phyloP scores from a whole-genome alignment of 1,140 invertebrate genomes.

The Bombus affinis region DNA sequence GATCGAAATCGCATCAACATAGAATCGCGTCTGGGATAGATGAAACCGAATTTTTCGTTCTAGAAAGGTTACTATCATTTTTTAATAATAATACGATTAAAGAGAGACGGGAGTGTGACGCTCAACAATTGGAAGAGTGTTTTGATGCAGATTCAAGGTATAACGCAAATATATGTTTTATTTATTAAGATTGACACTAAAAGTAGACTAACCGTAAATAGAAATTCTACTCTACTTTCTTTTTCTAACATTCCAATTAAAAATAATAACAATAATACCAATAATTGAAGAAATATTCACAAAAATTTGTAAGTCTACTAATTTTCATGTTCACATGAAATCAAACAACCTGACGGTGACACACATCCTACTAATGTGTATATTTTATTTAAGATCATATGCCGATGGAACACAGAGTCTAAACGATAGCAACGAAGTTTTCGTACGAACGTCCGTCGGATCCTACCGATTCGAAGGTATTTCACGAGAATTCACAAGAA shows the following conservation, averaged over 20 bases:
- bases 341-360: too few relatives aligned
- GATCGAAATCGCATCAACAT: constrained; percentile 5
- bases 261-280: background rate
- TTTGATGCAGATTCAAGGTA: constrained; percentile 56
- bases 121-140: constrained; percentile 45
- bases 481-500: constrained; percentile 93
- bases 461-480: constrained; percentile 93
- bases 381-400: constrained; percentile 15
- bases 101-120: constrained; percentile 85
- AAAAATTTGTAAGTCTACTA: too few relatives aligned
- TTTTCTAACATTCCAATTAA: background rate
- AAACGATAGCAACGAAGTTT: constrained; percentile 87
- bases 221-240: background rate
- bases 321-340: too few relatives aligned
- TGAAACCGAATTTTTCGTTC: constrained; percentile 82
- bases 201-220: background rate
- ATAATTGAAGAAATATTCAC: too few relatives aligned
- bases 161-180: background rate
- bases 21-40: constrained; percentile 60
- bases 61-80: constrained; percentile 62
- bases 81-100: constrained; percentile 81
- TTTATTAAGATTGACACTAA: too few relatives aligned
- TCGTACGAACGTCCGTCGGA: constrained; percentile 91
- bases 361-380: background rate
- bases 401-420: constrained; percentile 58